A percentile compares a stretch with the other conserved stretches of the same genome.
phyloP scores from a whole-genome alignment of 2,113 vertebrate genomes.

The Eclectus roratus region DNA sequence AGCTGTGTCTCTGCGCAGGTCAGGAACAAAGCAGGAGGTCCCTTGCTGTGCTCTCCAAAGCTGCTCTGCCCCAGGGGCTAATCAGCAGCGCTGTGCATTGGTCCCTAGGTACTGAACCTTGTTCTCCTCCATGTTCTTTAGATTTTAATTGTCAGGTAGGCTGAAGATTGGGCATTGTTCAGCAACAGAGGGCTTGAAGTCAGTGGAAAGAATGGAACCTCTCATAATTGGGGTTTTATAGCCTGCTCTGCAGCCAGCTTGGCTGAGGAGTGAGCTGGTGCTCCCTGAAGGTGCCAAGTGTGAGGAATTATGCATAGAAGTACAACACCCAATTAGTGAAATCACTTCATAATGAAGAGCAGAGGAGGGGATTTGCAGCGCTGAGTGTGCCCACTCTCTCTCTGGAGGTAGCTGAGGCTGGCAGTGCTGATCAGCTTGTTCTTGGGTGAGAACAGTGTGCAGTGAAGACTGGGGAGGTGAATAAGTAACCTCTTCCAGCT shows the following conservation, averaged over 20 bases:
- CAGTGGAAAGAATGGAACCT: neutral
- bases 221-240: neutral
- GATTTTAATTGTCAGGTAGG: neutral
- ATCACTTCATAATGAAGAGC: slow-evolving; percentile 9
- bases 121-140: neutral
- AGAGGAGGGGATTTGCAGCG: slow-evolving; percentile 30
- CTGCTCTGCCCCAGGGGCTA: neutral
- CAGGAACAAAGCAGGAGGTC: neutral
- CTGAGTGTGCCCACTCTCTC: slow-evolving; percentile 20
- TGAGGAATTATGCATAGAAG: neutral
- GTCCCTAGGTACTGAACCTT: neutral
- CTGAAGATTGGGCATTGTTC: neutral
- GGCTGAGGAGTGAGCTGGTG: slow-evolving; percentile 6
- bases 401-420: neutral
- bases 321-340: slow-evolving; percentile 43
- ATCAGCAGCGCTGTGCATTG: rapidly evolving
- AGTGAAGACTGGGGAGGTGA: neutral
- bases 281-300: neutral
- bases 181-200: neutral
- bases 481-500: neutral
- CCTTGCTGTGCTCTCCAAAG: neutral
- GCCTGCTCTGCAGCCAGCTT: neutral
- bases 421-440: neutral
- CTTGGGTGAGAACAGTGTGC: neutral
- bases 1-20: neutral